phyloP scores from a whole-genome alignment of 2,888 invertebrate genomes.

The Rhamnusium bicolor region DNA sequence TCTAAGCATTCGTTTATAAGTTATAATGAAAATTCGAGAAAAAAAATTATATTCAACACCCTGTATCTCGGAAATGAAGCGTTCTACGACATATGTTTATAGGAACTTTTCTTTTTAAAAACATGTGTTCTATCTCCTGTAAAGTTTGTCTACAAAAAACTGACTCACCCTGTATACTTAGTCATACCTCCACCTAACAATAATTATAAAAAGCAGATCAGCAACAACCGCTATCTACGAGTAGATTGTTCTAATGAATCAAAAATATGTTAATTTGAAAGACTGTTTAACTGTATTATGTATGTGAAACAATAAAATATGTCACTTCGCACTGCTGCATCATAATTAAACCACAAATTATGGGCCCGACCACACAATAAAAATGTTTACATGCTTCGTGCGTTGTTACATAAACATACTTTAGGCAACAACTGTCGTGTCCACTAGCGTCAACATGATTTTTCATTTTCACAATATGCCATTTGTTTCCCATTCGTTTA shows the following conservation, averaged over 20 bases:
- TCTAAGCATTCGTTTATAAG: too few species aligned
- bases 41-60: too few species aligned
- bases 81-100: too few species aligned
- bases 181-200: too few species aligned
- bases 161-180: too few species aligned
- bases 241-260: background rate
- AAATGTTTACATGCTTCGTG: background rate
- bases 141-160: too few species aligned
- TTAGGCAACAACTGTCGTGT: background rate
- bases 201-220: background rate
- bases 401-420: background rate
- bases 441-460: background rate
- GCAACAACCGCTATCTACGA: background rate
- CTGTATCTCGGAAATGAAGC: too few species aligned
- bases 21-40: too few species aligned
- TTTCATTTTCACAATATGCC: background rate
- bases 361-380: background rate
- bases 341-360: background rate
- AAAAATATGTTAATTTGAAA: background rate
- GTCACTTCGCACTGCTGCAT: background rate
- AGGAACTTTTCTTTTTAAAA: too few species aligned
- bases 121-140: too few species aligned
- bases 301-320: background rate
- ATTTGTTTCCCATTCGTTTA: too few species aligned
- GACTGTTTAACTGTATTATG: background rate